These are phyloP conservation scores for Rhagium mordax DNA, from an alignment of 2,888 invertebrate species.

Conservation along the genomic window DNA sequence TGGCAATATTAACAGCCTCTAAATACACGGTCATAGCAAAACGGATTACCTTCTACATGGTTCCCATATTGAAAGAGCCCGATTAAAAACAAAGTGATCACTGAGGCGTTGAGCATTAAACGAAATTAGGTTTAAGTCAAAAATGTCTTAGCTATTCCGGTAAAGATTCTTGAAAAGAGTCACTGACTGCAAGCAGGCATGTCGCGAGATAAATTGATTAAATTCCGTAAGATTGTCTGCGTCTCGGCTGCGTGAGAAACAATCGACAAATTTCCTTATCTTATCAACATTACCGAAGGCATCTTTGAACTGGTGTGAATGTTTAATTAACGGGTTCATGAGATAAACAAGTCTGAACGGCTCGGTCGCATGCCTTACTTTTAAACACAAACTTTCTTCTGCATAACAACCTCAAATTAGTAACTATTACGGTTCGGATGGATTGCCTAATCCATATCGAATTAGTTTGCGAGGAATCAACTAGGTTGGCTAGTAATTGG, in stretches of 20 bases:
- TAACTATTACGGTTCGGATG: neutral
- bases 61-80: neutral
- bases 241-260: conserved; percentile 40
- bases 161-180: neutral
- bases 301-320: conserved; percentile 61
- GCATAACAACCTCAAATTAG: neutral
- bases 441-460: neutral
- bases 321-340: conserved; percentile 60
- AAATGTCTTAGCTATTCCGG: neutral
- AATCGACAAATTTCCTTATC: conserved; percentile 51
- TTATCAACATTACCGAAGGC: conserved; percentile 57
- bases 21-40: neutral
- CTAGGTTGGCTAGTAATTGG: neutral
- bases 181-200: neutral
- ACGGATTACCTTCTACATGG: neutral
- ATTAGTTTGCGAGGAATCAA: neutral
- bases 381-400: neutral
- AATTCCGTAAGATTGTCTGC: conserved; percentile 24
- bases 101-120: neutral
- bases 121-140: neutral
- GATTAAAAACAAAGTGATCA: neutral
- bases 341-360: neutral
- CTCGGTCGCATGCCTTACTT: neutral
- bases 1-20: neutral
- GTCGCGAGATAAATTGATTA: neutral